Percentiles rank a stretch among this genome's conserved stretches.
phyloP scores from a whole-genome alignment of 2,797 vertebrate genomes.

The Protosalanx chinensis region DNA sequence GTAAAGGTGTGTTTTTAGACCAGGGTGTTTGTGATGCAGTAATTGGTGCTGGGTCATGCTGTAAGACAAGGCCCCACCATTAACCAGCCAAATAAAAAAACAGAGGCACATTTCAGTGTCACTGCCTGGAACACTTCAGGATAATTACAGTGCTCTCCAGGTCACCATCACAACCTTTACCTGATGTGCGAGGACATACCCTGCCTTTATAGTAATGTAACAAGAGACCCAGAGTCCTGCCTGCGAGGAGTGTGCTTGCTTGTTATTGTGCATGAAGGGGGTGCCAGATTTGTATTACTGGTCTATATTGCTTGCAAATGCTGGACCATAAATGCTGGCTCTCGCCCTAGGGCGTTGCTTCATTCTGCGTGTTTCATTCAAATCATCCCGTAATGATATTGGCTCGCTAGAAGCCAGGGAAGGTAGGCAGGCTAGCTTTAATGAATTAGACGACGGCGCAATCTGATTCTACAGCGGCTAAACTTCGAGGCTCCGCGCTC shows the following conservation, averaged over 20 bases:
- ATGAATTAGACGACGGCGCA: constrained; percentile 63
- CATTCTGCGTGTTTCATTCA: constrained; percentile 54
- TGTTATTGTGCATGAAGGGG: constrained; percentile 10
- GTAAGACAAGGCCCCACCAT: constrained; percentile 38
- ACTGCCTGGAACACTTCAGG: constrained; percentile 40
- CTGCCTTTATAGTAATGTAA: background rate
- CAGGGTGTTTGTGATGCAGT: constrained; percentile 9
- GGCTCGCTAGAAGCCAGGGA: constrained; percentile 62
- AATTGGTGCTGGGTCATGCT: constrained; percentile 53
- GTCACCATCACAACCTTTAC: background rate
- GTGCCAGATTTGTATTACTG: constrained; percentile 52
- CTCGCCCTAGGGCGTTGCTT: constrained; percentile 56
- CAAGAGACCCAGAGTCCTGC: no score
- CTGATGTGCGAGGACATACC: background rate
- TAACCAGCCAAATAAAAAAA: constrained; percentile 60
- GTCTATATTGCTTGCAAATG: constrained; percentile 55
- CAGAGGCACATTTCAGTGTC: constrained; percentile 38
- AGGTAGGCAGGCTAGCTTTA: constrained; percentile 52
- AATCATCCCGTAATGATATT: constrained; percentile 66
- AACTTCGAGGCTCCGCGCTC: constrained; percentile 56
- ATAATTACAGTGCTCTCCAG: background rate
- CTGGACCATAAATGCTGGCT: constrained; percentile 57
- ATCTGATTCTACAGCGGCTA: constrained; percentile 62
- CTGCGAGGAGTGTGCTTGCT: constrained; percentile 35
- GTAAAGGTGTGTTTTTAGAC: background rate